Conservation (phyloP, 2,797 vertebrate genomes). For the Sciaenops ocellatus region DNA sequence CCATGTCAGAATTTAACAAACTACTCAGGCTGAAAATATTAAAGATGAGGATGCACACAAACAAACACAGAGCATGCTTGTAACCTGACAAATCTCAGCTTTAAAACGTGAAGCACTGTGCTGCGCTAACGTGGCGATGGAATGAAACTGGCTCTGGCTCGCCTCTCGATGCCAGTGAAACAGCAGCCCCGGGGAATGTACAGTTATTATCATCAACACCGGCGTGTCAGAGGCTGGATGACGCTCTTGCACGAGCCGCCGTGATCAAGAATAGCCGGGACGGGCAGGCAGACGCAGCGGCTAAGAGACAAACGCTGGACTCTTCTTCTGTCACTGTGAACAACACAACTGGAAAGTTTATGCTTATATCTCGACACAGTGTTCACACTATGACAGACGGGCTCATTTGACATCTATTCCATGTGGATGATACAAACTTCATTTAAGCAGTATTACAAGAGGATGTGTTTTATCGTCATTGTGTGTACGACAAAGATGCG, state of each 20-base stretch:
- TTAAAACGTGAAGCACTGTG: constrained; percentile 38
- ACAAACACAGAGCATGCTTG: constrained; percentile 39
- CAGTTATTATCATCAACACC: constrained; percentile 78
- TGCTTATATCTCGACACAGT: background rate
- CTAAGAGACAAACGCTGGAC: constrained; percentile 19
- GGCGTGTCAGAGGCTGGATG: constrained; percentile 54
- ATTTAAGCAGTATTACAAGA: no score
- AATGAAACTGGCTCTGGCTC: constrained; percentile 67
- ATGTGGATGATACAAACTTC: background rate
- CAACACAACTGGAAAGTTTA: constrained; percentile 3
- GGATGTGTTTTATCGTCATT: no score
- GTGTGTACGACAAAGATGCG: no score
- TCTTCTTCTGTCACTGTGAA: constrained; percentile 6
- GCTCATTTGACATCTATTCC: background rate
- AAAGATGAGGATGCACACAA: constrained; percentile 27
- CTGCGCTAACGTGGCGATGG: constrained; percentile 57
- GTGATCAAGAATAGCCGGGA: constrained; percentile 54
- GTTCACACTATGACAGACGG: background rate
- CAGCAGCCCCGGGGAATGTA: constrained; percentile 70
- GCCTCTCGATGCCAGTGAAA: constrained; percentile 59
- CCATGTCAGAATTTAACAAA: constrained; percentile 28
- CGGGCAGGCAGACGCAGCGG: constrained; percentile 37
- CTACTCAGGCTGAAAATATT: constrained; percentile 32
- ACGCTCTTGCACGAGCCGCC: constrained; percentile 48
- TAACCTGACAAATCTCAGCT: constrained; percentile 52